Conservation (phyloP, 2,888 invertebrate genomes). For the Ligdia adustata region DNA sequence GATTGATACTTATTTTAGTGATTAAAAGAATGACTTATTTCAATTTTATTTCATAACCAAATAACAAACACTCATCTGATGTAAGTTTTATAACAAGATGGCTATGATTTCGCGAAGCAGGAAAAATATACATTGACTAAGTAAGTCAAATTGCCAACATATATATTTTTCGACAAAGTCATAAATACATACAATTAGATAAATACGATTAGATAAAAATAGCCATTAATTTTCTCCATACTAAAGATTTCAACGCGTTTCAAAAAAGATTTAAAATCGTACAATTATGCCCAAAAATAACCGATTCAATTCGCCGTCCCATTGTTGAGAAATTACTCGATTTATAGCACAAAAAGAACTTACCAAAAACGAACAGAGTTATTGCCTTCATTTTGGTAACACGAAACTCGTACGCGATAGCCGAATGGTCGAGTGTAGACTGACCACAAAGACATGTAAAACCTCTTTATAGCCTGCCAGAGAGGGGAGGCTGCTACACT, state of each 20-base stretch:
- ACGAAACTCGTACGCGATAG: conserved; percentile 47
- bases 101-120: too few species aligned
- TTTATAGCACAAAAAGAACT: conserved; percentile 45
- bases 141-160: too few species aligned
- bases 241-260: conserved; percentile 23
- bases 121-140: too few species aligned
- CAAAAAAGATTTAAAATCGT: too few species aligned
- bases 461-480: conserved; percentile 54
- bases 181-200: neutral
- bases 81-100: too few species aligned
- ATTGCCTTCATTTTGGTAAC: conserved; percentile 60
- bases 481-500: conserved; percentile 44
- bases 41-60: too few species aligned
- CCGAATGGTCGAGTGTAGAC: conserved; percentile 45
- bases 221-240: conserved; percentile 1
- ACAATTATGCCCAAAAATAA: conserved; percentile 16
- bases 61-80: too few species aligned
- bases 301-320: conserved; percentile 12
- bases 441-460: conserved; percentile 46
- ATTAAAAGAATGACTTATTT: too few species aligned
- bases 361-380: conserved; percentile 68
- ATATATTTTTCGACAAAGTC: too few species aligned
- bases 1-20: too few species aligned
- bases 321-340: conserved; percentile 16
- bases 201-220: neutral